A percentile compares a stretch with the other conserved stretches of the same genome.
phyloP scores from a whole-genome alignment of 2,113 vertebrate species.

The Sterrhoptilus dennistouni region DNA sequence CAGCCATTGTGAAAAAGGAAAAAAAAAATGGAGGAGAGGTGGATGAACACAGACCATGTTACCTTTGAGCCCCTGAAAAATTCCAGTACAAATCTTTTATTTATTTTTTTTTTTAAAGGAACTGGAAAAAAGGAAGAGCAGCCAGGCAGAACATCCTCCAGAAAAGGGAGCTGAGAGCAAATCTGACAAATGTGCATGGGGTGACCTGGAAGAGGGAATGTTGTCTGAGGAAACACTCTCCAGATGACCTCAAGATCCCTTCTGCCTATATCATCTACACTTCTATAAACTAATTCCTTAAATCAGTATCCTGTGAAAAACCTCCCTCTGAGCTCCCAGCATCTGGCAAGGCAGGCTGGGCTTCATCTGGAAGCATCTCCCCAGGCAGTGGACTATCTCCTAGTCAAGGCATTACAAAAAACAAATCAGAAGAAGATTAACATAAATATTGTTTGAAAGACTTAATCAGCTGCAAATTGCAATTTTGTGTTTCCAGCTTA shows the following conservation, averaged over 20 bases:
- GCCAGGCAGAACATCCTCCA: neutral
- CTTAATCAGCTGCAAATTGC: conserved; percentile 31
- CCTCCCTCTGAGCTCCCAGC: neutral
- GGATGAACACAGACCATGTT: accelerated
- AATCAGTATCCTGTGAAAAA: neutral
- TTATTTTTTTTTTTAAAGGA: neutral
- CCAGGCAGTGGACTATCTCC: neutral
- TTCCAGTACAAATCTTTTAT: neutral
- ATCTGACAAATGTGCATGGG: neutral
- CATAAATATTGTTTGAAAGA: conserved; percentile 24
- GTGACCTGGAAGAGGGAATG: neutral
- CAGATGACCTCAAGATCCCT: conserved; percentile 12
- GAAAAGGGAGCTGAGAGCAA: neutral
- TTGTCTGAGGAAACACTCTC: neutral
- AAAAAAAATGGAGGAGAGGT: neutral
- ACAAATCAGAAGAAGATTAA: conserved; percentile 20
- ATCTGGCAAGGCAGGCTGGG: neutral
- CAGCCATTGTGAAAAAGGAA: neutral
- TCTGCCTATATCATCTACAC: neutral
- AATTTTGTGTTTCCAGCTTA: neutral
- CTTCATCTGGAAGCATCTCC: neutral
- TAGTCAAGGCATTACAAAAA: neutral
- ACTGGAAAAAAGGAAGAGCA: neutral
- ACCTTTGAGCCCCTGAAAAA: neutral
- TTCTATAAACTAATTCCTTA: neutral